These are phyloP conservation scores for Bimastos eiseni DNA, from an alignment of 2,888 invertebrate species.

Conservation along the genomic window DNA sequence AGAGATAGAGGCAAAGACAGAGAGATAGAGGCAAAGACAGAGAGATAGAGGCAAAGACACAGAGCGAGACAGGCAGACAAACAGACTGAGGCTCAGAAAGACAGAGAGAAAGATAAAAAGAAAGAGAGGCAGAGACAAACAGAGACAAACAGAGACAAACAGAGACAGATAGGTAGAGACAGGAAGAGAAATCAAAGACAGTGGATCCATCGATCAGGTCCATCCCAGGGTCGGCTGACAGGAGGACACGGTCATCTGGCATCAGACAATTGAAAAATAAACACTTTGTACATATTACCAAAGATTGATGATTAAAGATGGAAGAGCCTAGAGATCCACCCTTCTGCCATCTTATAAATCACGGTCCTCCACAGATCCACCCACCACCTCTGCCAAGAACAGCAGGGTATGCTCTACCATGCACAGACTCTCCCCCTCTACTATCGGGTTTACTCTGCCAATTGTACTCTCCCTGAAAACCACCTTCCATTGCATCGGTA, in stretches of 20 bases:
- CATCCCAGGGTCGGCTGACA: background rate
- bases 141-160: too few species aligned
- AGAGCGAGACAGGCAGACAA: too few species aligned
- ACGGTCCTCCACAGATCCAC: background rate
- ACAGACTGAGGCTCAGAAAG: too few species aligned
- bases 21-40: too few species aligned
- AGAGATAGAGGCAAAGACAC: too few species aligned
- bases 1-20: too few species aligned
- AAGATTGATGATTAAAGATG: background rate
- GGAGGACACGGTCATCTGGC: background rate
- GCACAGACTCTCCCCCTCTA: background rate
- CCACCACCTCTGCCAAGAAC: background rate
- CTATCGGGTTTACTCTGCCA: background rate
- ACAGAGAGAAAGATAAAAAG: too few species aligned
- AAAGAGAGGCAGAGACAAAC: too few species aligned
- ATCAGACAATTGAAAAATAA: background rate
- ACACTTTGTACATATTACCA: background rate
- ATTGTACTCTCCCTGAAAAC: too few species aligned
- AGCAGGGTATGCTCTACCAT: background rate
- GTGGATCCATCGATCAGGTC: background rate
- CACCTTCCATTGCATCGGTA: background rate
- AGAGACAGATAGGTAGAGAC: too few species aligned
- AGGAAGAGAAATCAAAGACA: background rate
- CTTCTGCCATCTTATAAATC: background rate
- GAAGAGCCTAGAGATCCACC: background rate